phyloP scores from a whole-genome alignment of 2,888 invertebrate genomes.

The Thymelicus sylvestris region DNA sequence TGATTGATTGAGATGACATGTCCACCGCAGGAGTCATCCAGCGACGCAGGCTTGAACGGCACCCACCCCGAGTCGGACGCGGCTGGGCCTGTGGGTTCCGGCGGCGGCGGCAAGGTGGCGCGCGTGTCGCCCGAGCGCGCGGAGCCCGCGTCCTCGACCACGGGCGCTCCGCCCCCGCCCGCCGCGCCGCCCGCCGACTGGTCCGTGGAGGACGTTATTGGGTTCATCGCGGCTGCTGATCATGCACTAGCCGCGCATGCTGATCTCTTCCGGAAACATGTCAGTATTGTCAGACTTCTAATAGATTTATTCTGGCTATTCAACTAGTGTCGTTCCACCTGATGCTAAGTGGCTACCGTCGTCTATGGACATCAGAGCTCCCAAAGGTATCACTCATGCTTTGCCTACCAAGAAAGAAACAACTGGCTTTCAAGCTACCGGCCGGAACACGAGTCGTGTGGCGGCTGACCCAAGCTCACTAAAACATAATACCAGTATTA shows the following conservation, averaged over 20 bases:
- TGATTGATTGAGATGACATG: too few relatives aligned
- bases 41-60: constrained; percentile 47
- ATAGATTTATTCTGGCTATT: too few relatives aligned
- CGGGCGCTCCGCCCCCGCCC: constrained; percentile 73
- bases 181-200: constrained; percentile 91
- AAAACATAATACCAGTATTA: too few relatives aligned
- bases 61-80: neutral
- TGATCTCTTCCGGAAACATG: constrained; percentile 96
- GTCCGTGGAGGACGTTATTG: constrained; percentile 97
- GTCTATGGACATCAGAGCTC: too few relatives aligned
- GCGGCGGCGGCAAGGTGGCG: constrained; percentile 62
- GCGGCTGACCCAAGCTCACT: neutral
- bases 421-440: too few relatives aligned
- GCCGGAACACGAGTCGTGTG: too few relatives aligned
- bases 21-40: constrained; percentile 52
- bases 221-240: constrained; percentile 94
- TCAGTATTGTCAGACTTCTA: constrained; percentile 72
- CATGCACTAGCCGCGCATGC: constrained; percentile 93
- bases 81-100: constrained; percentile 39
- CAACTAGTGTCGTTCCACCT: too few relatives aligned
- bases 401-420: too few relatives aligned
- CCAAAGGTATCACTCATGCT: too few relatives aligned
- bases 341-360: too few relatives aligned
- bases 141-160: constrained; percentile 89
- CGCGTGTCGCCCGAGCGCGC: constrained; percentile 84